Evolutionary conservation across 2,888 invertebrate species (phyloP).

Genomic region (Rhingia rostrata): DNA sequence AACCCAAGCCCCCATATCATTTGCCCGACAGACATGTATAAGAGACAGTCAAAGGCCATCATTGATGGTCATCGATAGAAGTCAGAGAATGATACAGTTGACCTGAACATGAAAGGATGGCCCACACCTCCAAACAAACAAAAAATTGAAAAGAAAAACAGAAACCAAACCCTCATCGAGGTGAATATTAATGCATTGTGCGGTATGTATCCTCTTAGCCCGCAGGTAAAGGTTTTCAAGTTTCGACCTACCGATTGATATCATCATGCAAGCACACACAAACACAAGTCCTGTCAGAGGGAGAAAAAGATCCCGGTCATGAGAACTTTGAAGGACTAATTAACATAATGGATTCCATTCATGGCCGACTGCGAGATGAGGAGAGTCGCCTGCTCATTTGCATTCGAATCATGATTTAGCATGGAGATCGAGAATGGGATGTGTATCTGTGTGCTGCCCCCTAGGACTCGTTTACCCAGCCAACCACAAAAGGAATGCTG

Average conservation of each 20-base stretch:
- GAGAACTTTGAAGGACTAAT: constrained; percentile 70
- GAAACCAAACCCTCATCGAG: constrained; percentile 57
- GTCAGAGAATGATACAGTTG: constrained; percentile 69
- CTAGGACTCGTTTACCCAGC: constrained; percentile 51
- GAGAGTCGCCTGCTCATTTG: constrained; percentile 61
- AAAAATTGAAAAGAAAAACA: not conserved
- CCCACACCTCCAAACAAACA: constrained; percentile 51
- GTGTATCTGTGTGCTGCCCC: constrained; percentile 42
- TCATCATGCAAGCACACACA: constrained; percentile 51
- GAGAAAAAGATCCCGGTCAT: constrained; percentile 36
- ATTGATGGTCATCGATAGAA: constrained; percentile 72
- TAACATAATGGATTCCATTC: constrained; percentile 70
- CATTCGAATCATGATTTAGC: constrained; percentile 55
- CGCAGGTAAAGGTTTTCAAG: constrained; percentile 41
- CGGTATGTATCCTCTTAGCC: constrained; percentile 56
- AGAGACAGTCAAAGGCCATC: constrained; percentile 68
- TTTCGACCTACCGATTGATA: constrained; percentile 56
- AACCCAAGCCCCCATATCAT: constrained; percentile 11
- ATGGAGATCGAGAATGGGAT: constrained; percentile 32
- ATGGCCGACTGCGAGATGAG: constrained; percentile 35
- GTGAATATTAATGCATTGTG: constrained; percentile 67
- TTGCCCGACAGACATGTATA: constrained; percentile 28
- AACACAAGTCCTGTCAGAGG: not conserved
- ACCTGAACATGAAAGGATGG: constrained; percentile 69
- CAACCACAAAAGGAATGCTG: constrained; percentile 34